Conservation (phyloP, 2,888 invertebrate genomes). For the Cantharis flavilabris region DNA sequence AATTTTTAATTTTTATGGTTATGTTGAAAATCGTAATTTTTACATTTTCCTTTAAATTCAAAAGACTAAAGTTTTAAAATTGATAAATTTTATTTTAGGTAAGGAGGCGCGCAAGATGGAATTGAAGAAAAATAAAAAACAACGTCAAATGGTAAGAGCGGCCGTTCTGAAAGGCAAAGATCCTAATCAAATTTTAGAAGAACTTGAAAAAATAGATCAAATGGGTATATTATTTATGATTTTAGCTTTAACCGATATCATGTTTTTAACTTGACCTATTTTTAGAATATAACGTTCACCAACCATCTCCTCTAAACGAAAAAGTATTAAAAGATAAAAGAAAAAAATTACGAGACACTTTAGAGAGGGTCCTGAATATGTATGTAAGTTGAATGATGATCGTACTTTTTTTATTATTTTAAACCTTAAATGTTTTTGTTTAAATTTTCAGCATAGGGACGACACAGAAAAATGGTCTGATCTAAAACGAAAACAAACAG, state of each 20-base stretch:
- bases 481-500: conserved; percentile 85
- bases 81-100: conserved; percentile 60
- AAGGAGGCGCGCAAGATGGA: conserved; percentile 98
- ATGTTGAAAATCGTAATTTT: not conserved
- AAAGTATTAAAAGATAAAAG: conserved; percentile 96
- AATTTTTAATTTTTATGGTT: conserved; percentile 6
- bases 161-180: conserved; percentile 98
- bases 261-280: conserved; percentile 29
- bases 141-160: conserved; percentile 92
- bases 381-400: conserved; percentile 78
- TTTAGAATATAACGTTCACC: conserved; percentile 90
- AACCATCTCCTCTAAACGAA: conserved; percentile 93
- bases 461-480: conserved; percentile 94
- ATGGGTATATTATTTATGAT: conserved; percentile 72
- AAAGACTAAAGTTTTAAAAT: not conserved
- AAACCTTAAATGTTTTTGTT: no score
- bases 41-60: not conserved
- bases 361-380: conserved; percentile 91
- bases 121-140: conserved; percentile 97
- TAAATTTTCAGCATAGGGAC: conserved; percentile 78
- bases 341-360: conserved; percentile 92
- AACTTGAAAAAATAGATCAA: conserved; percentile 97
- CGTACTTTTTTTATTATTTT: no score
- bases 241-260: not conserved
- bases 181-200: conserved; percentile 91